A percentile compares a stretch with the other conserved stretches of the same genome.
Evolutionary conservation across 2,113 vertebrate species (phyloP).

Genomic region (Lampris incognitus): DNA sequence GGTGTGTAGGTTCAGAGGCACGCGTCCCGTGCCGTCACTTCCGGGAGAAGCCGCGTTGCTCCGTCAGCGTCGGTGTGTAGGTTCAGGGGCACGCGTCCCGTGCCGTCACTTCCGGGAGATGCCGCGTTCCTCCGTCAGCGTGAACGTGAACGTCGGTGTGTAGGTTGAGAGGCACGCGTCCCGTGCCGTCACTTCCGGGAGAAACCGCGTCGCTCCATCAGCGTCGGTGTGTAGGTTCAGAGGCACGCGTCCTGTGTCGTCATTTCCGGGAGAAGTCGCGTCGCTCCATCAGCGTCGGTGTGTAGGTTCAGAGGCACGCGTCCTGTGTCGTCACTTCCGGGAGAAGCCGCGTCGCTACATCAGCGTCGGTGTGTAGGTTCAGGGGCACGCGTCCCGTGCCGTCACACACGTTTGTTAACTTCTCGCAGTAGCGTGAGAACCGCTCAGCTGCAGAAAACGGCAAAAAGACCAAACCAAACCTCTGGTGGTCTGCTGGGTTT

Average conservation of each 20-base stretch:
- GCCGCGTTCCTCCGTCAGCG: conserved; percentile 46
- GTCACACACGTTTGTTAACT: neutral
- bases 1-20: conserved; percentile 37
- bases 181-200: conserved; percentile 16
- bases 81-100: too few species aligned
- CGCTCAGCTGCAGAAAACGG: too few species aligned
- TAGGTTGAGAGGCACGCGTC: conserved; percentile 32
- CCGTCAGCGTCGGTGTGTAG: too few species aligned
- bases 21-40: conserved; percentile 2
- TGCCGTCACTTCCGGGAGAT: conserved; percentile 32
- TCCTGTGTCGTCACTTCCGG: too few species aligned
- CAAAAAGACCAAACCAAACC: too few species aligned
- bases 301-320: conserved; percentile 33
- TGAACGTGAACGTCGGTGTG: too few species aligned
- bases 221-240: conserved; percentile 40
- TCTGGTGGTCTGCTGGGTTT: too few species aligned
- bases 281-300: conserved; percentile 21
- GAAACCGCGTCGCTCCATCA: conserved; percentile 50
- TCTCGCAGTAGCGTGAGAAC: too few species aligned
- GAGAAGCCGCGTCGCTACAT: neutral
- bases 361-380: too few species aligned
- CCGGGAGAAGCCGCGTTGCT: conserved; percentile 39
- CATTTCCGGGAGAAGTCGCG: conserved; percentile 40
- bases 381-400: too few species aligned
- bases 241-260: conserved; percentile 6